Evolutionary conservation across 1,140 invertebrate genomes (phyloP).

Genomic region (Caligus rogercresseyi): DNA sequence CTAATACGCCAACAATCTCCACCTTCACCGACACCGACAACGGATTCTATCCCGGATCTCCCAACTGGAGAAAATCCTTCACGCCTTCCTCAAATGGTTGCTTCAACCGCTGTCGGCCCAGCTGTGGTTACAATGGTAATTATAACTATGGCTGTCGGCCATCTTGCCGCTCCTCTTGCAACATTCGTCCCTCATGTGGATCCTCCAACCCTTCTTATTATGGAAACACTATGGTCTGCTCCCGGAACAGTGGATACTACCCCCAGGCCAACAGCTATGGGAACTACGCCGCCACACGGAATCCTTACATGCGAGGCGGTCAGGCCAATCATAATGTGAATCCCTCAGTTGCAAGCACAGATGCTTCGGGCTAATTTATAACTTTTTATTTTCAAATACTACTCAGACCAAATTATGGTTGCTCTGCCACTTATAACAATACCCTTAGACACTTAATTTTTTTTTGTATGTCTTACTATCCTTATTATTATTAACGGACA

Average conservation of each 20-base stretch:
- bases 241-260: not conserved
- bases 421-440: too few species aligned
- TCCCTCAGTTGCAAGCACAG: too few species aligned
- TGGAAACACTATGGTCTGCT: slow-evolving; percentile 6
- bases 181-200: slow-evolving; percentile 5
- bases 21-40: not conserved
- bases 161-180: slow-evolving; percentile 4
- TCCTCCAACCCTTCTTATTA: not conserved
- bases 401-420: too few species aligned
- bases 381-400: too few species aligned
- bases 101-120: slow-evolving; percentile 7
- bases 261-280: not conserved
- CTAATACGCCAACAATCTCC: not conserved
- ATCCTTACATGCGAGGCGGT: too few species aligned
- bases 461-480: too few species aligned
- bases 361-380: too few species aligned
- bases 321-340: too few species aligned
- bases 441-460: too few species aligned
- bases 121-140: not conserved
- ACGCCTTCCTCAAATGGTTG: slow-evolving; percentile 2
- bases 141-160: not conserved
- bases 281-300: too few species aligned
- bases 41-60: not conserved
- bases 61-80: slow-evolving; percentile 4
- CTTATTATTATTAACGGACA: too few species aligned